Evolutionary conservation across 2,888 invertebrate species (phyloP).

Genomic region (Bhutanitis thaidina): DNA sequence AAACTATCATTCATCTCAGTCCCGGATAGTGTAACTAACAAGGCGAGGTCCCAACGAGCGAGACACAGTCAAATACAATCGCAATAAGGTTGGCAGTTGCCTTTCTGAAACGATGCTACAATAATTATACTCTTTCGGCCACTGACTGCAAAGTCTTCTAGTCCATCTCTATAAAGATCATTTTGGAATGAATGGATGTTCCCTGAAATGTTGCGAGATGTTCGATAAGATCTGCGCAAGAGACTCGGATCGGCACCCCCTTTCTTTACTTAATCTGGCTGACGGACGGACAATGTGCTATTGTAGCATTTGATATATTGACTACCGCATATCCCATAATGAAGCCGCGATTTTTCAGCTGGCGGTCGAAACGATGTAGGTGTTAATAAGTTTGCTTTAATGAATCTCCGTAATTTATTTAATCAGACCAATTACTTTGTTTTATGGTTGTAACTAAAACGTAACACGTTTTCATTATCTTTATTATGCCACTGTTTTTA

Average conservation of each 20-base stretch:
- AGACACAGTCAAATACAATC: slow-evolving; percentile 37
- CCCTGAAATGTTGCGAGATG: slow-evolving; percentile 56
- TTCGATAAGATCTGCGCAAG: slow-evolving; percentile 68
- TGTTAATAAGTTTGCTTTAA: slow-evolving; percentile 22
- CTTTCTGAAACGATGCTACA: slow-evolving; percentile 13
- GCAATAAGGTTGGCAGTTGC: slow-evolving; percentile 38
- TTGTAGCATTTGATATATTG: slow-evolving; percentile 73
- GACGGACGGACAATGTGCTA: slow-evolving; percentile 77
- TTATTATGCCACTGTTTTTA: no score
- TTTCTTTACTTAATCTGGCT: slow-evolving; percentile 75
- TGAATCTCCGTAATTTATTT: no score
- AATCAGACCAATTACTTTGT: no score
- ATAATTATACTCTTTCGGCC: not conserved
- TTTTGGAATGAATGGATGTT: slow-evolving; percentile 43
- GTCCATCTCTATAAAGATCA: slow-evolving; percentile 42
- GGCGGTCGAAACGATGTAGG: slow-evolving; percentile 32
- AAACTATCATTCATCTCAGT: slow-evolving; percentile 41
- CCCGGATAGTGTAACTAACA: slow-evolving; percentile 32
- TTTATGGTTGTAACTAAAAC: no score
- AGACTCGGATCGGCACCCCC: slow-evolving; percentile 67
- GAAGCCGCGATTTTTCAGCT: slow-evolving; percentile 40
- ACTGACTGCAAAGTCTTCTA: not conserved
- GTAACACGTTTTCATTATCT: no score
- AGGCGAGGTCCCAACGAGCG: slow-evolving; percentile 36
- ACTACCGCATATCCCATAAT: slow-evolving; percentile 53